A percentile compares a stretch with the other conserved stretches of the same genome.
phyloP scores from a whole-genome alignment of 2,113 vertebrate genomes.

The Peromyscus leucopus region DNA sequence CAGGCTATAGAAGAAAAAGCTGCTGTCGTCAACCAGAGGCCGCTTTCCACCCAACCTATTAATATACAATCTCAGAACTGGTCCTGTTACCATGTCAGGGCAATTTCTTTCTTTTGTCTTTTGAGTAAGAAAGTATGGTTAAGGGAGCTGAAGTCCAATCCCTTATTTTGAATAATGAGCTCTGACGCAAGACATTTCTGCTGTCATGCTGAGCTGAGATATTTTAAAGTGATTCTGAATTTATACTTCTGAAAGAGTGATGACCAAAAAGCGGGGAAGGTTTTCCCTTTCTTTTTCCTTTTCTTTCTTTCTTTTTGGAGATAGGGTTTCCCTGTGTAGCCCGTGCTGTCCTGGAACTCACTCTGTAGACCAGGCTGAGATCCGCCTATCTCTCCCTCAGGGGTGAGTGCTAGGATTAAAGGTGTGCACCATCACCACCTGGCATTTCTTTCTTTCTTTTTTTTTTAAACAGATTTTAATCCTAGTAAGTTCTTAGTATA shows the following conservation, averaged over 20 bases:
- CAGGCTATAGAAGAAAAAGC: background rate
- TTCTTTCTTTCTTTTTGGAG: too few relatives aligned
- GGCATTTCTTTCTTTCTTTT: background rate
- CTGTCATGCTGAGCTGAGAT: background rate
- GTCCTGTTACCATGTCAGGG: background rate
- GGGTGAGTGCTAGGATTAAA: too few relatives aligned
- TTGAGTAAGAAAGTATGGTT: background rate
- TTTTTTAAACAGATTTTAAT: background rate
- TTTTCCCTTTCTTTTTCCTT: background rate
- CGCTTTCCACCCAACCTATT: background rate
- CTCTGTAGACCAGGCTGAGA: too few relatives aligned
- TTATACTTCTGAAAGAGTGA: slow-evolving; percentile 36
- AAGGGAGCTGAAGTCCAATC: slow-evolving; percentile 3
- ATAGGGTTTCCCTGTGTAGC: too few relatives aligned
- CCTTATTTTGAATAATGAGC: slow-evolving; percentile 20
- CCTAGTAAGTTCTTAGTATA: slow-evolving; percentile 11
- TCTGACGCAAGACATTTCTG: background rate
- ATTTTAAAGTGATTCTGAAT: slow-evolving; percentile 24
- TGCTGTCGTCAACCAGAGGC: background rate
- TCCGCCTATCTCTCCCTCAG: too few relatives aligned
- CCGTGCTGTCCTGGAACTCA: too few relatives aligned
- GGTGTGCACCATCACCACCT: too few relatives aligned
- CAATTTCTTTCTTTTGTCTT: background rate
- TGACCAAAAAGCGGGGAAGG: background rate
- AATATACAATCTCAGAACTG: slow-evolving; percentile 18